These are phyloP conservation scores for Nothura maculosa DNA, from an alignment of 2,797 vertebrate species.

Conservation along the genomic window DNA sequence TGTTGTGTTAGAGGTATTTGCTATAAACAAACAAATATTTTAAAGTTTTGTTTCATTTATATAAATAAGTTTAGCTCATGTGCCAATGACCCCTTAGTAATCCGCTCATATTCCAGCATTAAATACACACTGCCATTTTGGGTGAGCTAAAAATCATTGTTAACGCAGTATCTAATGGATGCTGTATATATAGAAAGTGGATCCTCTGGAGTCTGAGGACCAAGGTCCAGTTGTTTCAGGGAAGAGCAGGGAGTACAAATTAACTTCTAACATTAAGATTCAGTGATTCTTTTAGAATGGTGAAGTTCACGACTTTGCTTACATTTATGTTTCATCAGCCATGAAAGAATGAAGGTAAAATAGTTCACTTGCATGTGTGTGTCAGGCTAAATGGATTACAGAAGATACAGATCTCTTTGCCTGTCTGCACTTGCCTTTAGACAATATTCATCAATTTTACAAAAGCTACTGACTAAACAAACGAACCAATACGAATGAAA, in stretches of 20 bases:
- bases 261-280: slow-evolving; percentile 62
- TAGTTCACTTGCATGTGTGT: slow-evolving; percentile 52
- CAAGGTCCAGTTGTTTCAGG: slow-evolving; percentile 61
- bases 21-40: neutral
- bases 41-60: neutral
- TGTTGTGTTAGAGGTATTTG: neutral
- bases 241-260: slow-evolving; percentile 67
- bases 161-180: slow-evolving; percentile 57
- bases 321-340: slow-evolving; percentile 81
- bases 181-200: slow-evolving; percentile 46
- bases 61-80: slow-evolving; percentile 17
- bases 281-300: slow-evolving; percentile 69
- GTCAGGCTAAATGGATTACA: slow-evolving; percentile 87
- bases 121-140: slow-evolving; percentile 53
- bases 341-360: slow-evolving; percentile 79
- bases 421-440: slow-evolving; percentile 85
- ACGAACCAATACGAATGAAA: slow-evolving; percentile 74
- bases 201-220: slow-evolving; percentile 29
- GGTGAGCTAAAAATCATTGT: slow-evolving; percentile 54
- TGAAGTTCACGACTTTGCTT: slow-evolving; percentile 68
- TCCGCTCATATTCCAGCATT: slow-evolving; percentile 11
- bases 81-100: slow-evolving; percentile 28
- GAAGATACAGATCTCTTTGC: slow-evolving; percentile 86
- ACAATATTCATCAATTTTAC: slow-evolving; percentile 86
- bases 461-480: slow-evolving; percentile 78